Conservation (phyloP, 2,113 vertebrate genomes). For the Martes martes region DNA sequence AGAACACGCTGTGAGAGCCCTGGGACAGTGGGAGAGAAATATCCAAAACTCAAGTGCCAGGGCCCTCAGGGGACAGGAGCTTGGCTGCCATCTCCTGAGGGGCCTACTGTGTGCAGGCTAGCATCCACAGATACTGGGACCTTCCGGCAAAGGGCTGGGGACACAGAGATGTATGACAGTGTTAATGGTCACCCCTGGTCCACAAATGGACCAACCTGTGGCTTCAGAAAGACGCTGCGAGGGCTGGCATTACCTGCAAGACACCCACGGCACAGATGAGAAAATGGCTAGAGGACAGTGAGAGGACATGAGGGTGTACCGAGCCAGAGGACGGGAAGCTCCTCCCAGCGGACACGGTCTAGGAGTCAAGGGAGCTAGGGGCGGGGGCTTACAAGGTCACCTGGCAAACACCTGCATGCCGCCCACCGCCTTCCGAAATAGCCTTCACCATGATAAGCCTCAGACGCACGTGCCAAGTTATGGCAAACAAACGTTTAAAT, state of each 20-base stretch:
- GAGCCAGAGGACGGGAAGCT: too few species aligned
- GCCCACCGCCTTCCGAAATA: neutral
- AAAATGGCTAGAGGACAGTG: neutral
- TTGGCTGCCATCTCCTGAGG: neutral
- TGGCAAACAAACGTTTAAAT: neutral
- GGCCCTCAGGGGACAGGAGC: neutral
- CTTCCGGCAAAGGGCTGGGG: neutral
- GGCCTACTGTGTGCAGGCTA: neutral
- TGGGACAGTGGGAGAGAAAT: neutral
- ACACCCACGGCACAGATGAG: neutral
- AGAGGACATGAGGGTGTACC: neutral
- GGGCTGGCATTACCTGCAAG: neutral
- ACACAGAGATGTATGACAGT: neutral
- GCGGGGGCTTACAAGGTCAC: neutral
- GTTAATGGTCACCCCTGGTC: neutral
- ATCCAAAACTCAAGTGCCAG: neutral
- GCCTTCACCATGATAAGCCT: neutral
- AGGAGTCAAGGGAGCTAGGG: neutral
- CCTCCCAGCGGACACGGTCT: neutral
- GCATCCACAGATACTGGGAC: neutral
- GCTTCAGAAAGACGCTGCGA: neutral
- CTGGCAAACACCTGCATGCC: neutral
- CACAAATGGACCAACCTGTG: neutral
- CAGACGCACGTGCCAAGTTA: neutral
- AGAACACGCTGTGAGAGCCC: neutral